Evolutionary conservation across 2,888 invertebrate species (phyloP).

Genomic region (Automeris io): DNA sequence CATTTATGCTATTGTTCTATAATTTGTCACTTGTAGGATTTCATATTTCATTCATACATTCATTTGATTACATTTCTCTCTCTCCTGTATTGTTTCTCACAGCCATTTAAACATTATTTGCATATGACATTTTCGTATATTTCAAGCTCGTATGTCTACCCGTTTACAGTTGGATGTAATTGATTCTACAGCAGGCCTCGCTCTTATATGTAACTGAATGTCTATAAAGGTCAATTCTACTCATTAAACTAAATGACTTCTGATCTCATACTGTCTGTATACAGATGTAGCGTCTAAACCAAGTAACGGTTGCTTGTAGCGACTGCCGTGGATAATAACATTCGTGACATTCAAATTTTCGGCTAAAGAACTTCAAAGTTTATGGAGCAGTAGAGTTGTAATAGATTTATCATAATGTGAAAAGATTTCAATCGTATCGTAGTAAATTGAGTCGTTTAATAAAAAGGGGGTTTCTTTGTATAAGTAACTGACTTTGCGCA

Average conservation of each 20-base stretch:
- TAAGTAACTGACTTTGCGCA: too few relatives aligned
- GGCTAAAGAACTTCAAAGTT: not conserved
- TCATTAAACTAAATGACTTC: slow-evolving; percentile 35
- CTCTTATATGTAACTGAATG: slow-evolving; percentile 28
- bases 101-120: slow-evolving; percentile 15
- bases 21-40: slow-evolving; percentile 20
- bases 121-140: slow-evolving; percentile 15
- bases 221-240: slow-evolving; percentile 33
- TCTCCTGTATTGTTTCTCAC: slow-evolving; percentile 22
- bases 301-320: not conserved
- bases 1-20: slow-evolving; percentile 49
- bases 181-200: slow-evolving; percentile 19
- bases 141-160: not conserved
- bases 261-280: slow-evolving; percentile 20
- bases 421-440: too few relatives aligned
- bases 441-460: too few relatives aligned
- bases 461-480: too few relatives aligned
- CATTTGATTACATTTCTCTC: slow-evolving; percentile 21
- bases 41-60: slow-evolving; percentile 24
- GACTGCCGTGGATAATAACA: not conserved
- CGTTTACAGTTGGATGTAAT: not conserved
- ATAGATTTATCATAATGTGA: too few relatives aligned
- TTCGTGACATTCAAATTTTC: not conserved
- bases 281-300: not conserved
- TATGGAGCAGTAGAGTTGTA: too few relatives aligned